Conservation (phyloP, 2,113 vertebrate species). For the Setophaga coronata region DNA sequence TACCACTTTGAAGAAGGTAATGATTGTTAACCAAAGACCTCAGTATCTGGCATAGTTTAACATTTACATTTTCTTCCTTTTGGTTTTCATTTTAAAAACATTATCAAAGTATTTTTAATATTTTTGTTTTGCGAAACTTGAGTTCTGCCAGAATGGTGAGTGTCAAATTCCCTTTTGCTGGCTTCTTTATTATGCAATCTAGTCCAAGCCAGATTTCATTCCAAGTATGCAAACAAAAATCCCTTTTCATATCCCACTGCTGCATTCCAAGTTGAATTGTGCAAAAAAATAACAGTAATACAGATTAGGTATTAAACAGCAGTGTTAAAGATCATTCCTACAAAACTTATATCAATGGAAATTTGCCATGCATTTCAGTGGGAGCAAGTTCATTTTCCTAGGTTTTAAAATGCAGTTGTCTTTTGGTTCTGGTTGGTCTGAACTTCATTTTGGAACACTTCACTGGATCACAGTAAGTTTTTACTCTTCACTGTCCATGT, state of each 20-base stretch:
- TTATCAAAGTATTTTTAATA: not conserved
- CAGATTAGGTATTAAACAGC: not conserved
- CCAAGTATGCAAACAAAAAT: slow-evolving; percentile 43
- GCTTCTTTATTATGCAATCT: not conserved
- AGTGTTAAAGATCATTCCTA: not conserved
- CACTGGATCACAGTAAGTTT: not conserved
- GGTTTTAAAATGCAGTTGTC: not conserved
- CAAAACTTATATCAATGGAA: not conserved
- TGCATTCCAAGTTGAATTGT: slow-evolving; percentile 12
- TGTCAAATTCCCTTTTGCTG: slow-evolving; percentile 33
- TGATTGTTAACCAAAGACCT: not conserved
- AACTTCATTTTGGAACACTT: not conserved
- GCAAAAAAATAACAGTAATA: not conserved
- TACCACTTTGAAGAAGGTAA: not conserved
- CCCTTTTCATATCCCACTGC: not conserved
- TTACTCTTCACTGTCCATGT: not conserved
- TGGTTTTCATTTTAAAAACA: not conserved
- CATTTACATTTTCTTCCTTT: not conserved
- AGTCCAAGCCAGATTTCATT: slow-evolving; percentile 27
- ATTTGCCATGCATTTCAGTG: not conserved
- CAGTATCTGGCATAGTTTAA: not conserved
- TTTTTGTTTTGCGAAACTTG: not conserved
- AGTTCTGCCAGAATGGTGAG: slow-evolving; percentile 12
- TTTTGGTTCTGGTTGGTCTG: not conserved
- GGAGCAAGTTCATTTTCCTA: not conserved